Base-by-base conservation (phyloP, 2,113 vertebrate species). In the Phaethornis superciliosus region DNA sequence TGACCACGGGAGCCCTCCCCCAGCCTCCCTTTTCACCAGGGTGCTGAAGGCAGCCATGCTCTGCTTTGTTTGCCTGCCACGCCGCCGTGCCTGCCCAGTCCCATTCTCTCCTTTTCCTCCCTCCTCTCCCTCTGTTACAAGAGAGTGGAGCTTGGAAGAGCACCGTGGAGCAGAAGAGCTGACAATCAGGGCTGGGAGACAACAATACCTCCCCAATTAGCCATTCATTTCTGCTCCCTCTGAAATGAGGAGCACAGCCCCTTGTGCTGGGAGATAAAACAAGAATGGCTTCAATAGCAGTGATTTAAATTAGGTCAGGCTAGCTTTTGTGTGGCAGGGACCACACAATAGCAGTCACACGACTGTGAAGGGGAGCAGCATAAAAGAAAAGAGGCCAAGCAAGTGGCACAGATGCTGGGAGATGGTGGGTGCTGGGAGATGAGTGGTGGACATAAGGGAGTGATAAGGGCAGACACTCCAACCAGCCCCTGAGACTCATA, bases 281-380 rank as follows among this genome's bases (percentile, higher is more conserved):
- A 94, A 93, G 90, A 86, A 86, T 15, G 10, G 91, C 94, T 96
- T 96, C 95, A 96, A 97, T 95, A 88, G 96, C 93, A 2, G 90
- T 93, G 95, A 95, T 96, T 96, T 96, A 93, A 95, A 96, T 96
- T 95, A 94, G 95, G 95, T 96, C 95, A 97, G 95, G 94, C 91
- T 93, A 46, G 90, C 95, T 95, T 97, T 97, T 97, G 96, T 95
- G 71, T 6, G 75, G 82, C 80, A 3, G 79, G 90, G 92, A 88
- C 82, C 88, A 89, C 92, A 95, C 94, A 95, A 95, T 90, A 55
- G 95, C 90, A 95, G 91, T 95, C 91, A 95, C 96, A 95, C 82
- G 82, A 95, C 75, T 42, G 89, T 8, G 85, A 68, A 93, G 88
- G 91, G 88, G 94, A 94, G 95, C 72, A 69, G 91, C 88, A 94